Evolutionary conservation across 2,113 vertebrate species (phyloP), one percentile per base, ranked within the genome.

Genomic region (Scortum barcoo): DNA sequence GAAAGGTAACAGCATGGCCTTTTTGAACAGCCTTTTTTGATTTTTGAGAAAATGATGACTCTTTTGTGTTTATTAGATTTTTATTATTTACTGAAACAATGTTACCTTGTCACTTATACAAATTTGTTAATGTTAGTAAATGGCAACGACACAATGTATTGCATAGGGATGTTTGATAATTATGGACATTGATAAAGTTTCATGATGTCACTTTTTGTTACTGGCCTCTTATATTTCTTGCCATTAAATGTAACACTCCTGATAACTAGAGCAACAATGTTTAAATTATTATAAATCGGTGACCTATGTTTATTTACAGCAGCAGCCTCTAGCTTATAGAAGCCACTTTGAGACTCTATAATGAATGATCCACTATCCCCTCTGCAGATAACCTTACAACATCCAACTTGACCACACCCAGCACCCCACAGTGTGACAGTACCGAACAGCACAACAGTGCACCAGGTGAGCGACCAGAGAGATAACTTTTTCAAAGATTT

Each of bases 381-480:
- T 20, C 16, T 78, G 24, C 66, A 85, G 60, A 75, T 30, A 56
- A 78, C 44, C 3, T 0, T 24, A 72, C 58, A 20, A 0, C 53
- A 11, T 0, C 60, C 7, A 13, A 1, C 11, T 33, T 17, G 68
- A 74, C 33, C 24, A 8, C 48, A 48, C 1, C 28, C 28, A 61
- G 33, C 33, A 19, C 16, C 6, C 19, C 69, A 1, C 4, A 0
- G 1, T 51, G 7, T 69, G 22, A 36, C 67, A 36, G n/a, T 30
- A 75, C 1, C 20, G 30, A 72, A 26, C 62, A 61, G 7, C 22
- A 16, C 36, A 78, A 9, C 66, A 56, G 6, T 19, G 12, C 51
- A 54, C 38, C 86, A 79, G 72, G 79, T 85, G 28, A 61, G 42
- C 13, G 33, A 36, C 33, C 33, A 36, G 33, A 36, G 33, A 36